These are phyloP conservation scores for Omphaloscelis lunosa DNA, from an alignment of 2,888 invertebrate genomes.

Conservation along the genomic window DNA sequence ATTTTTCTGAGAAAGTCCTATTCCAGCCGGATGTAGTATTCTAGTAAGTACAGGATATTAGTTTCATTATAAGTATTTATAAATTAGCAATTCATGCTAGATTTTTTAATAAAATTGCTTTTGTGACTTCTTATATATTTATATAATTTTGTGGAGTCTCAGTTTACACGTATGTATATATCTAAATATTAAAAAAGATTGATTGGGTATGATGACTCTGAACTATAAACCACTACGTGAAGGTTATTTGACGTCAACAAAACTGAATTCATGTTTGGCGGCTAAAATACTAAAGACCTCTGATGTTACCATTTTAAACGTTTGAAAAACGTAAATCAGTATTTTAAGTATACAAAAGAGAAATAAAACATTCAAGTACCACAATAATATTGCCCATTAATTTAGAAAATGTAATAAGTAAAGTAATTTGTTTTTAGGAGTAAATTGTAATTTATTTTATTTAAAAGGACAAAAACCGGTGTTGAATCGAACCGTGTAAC, in stretches of 20 bases:
- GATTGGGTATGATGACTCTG: not conserved
- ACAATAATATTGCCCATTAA: not conserved
- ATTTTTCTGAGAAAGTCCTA: not conserved
- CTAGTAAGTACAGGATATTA: not conserved
- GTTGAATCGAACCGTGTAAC: slow-evolving; percentile 75
- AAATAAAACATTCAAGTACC: not conserved
- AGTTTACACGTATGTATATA: not conserved
- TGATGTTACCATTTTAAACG: slow-evolving; percentile 5
- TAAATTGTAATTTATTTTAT: not conserved
- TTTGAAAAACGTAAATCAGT: not conserved
- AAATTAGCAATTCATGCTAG: not conserved
- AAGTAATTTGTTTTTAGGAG: not conserved
- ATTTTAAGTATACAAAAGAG: not conserved
- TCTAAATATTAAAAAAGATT: not conserved
- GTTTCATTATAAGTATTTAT: not conserved
- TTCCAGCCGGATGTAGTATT: not conserved
- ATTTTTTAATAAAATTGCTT: not conserved
- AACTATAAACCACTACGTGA: not conserved
- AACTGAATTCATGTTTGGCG: slow-evolving; percentile 39
- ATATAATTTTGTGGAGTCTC: not conserved
- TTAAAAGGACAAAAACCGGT: slow-evolving; percentile 69
- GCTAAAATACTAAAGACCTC: slow-evolving; percentile 27
- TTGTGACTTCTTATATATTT: not conserved
- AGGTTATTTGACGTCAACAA: slow-evolving; percentile 9
- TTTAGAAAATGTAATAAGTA: not conserved